Conservation (phyloP, 2,113 vertebrate species). For the Myxocyprinus asiaticus region DNA sequence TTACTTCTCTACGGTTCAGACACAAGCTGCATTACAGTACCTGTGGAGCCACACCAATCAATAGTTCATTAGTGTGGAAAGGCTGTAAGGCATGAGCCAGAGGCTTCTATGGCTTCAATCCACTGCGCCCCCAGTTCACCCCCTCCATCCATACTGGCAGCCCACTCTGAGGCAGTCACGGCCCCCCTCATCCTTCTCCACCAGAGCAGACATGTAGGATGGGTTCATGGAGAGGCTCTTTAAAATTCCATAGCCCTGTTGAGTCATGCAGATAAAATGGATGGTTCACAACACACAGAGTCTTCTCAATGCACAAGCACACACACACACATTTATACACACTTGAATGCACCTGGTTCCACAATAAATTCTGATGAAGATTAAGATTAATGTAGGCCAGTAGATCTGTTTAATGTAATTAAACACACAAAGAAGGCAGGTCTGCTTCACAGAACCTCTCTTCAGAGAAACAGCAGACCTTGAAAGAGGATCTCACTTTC, state of each 20-base stretch:
- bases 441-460: constrained; percentile 43
- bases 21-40: constrained; percentile 45
- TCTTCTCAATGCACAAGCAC: constrained; percentile 16
- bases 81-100: constrained; percentile 45
- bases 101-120: constrained; percentile 38
- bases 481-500: constrained; percentile 8
- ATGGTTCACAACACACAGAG: constrained; percentile 31
- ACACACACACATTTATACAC: constrained; percentile 34
- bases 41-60: constrained; percentile 62
- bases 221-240: constrained; percentile 58
- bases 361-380: constrained; percentile 5
- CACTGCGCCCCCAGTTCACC: constrained; percentile 29
- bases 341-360: constrained; percentile 16
- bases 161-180: not conserved
- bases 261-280: constrained; percentile 66
- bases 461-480: not conserved
- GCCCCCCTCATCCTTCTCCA: not conserved
- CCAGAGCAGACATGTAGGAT: constrained; percentile 25
- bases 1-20: constrained; percentile 51
- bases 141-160: constrained; percentile 14
- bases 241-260: constrained; percentile 63
- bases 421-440: constrained; percentile 32
- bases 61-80: constrained; percentile 69
- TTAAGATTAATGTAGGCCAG: constrained; percentile 7
- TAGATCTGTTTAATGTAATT: constrained; percentile 15